Evolutionary conservation across 2,888 invertebrate species (phyloP), one percentile per base, ranked within the genome.

Genomic region (Callinectes sapidus): DNA sequence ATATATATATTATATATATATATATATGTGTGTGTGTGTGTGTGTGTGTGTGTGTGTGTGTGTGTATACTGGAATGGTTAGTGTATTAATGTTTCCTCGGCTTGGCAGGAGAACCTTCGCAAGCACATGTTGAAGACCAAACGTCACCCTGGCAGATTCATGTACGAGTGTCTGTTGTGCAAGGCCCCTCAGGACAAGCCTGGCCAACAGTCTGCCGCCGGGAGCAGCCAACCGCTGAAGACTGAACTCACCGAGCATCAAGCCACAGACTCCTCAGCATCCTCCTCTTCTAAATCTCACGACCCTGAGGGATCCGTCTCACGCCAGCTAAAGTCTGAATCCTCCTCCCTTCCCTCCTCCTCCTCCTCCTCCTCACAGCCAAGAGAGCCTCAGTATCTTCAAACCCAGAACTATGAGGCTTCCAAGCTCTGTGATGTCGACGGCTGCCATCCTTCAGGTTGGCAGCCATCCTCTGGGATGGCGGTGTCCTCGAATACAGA

Each of bases 111-210:
- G 95, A 98, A 98, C 95, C 96, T 98, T 18, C 97, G 98, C 6
- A 98, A 98, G 95, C 98, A 98, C 96, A 97, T 98, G 1, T 96
- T 98, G 0, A 97, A 97, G 66, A 98, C 98, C 16, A 97, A 97
- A 92, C 97, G 97, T 90, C 98, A 98, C 96, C 97, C 97, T 0
- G 98, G 98, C 0, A 97, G 97, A 95, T 97, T 96, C 93, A 96
- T 98, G 85, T 98, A 98, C 96, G 97, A 97, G 93, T 98, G 98
- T 95, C 96, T 96, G 91, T 96, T 96, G 90, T 98, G 98, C 95
- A 95, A 28, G 32, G 5, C 35, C 2, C 35, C 14, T n/a, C 81
- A 81, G 32, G 89, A 77, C 71, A n/a, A n/a, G 28, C 87, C 87
- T 8, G 71, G 54, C 28, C 28, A 39, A 8, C 3, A 35, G 23